Conservation (phyloP, 2,113 vertebrate genomes). For the Elgaria multicarinata region DNA sequence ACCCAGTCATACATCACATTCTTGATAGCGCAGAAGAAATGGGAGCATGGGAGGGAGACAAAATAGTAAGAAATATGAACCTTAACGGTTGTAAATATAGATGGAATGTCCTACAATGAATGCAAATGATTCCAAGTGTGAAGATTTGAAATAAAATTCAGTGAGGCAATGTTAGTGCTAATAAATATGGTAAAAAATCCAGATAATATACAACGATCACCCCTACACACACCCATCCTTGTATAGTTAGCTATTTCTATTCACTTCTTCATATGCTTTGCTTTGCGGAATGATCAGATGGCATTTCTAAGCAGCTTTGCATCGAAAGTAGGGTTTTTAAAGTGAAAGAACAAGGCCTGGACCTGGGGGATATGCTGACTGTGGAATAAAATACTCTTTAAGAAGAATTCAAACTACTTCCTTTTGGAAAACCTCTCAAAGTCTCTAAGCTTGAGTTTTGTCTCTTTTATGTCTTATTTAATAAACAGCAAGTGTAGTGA, state of each 20-base stretch:
- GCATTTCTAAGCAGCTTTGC: neutral
- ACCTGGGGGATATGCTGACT: neutral
- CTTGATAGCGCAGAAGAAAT: neutral
- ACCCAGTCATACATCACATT: neutral
- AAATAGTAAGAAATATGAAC: neutral
- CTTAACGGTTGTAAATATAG: neutral
- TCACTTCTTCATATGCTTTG: neutral
- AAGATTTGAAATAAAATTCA: neutral
- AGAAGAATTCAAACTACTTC: neutral
- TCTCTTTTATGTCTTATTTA: constrained; percentile 15
- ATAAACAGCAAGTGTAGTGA: neutral
- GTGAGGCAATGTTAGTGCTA: neutral
- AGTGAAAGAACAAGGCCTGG: neutral
- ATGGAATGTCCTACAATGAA: neutral
- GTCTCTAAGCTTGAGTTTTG: neutral
- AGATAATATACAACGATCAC: neutral
- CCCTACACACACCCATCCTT: neutral
- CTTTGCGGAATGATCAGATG: neutral
- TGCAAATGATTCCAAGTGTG: neutral
- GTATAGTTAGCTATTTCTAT: neutral
- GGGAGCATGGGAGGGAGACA: neutral
- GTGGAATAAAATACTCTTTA: neutral
- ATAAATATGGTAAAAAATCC: neutral
- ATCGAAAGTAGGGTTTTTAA: neutral
- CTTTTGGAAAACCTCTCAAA: neutral